Base-by-base conservation (phyloP, 2,797 vertebrate genomes). In the Anniella stebbinsi region DNA sequence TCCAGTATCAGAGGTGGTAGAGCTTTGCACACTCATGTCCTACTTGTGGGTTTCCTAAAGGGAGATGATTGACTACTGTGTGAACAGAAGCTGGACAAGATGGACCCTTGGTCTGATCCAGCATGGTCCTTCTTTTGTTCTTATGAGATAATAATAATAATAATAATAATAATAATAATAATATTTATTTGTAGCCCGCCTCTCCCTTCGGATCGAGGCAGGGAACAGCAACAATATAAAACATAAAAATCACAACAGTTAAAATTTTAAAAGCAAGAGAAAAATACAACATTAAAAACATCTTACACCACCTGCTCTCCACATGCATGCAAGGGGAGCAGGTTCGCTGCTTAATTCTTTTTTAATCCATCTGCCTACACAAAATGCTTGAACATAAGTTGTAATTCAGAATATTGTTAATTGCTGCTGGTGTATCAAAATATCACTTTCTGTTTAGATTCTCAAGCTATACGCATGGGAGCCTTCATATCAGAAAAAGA, bases 401-500 rank as follows among this genome's bases (percentile, higher is more conserved):
- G 41, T 67, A 82, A 87, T 82, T 91, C 48, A 89, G 51, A 91
- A 63, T 30, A 41, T 12, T 8, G 0, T 70, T 75, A 12, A 25
- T 6, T 89, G 70, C n/a, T 30, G 23, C 57, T 80, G 12, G 73
- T 87, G 83, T 91, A 63, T 72, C 84, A 67, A 85, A 85, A 82
- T 81, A 9, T 21, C 41, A 9, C 23, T 80, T 8, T 48, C 67
- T 87, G 18, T 93, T 63, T 88, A 97, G 97, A 96, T 96, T 6
- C 93, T 97, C 63, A 97, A 97, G 90, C 93, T 97, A 90, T 96
- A 97, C 85, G 94, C 96, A 2, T 97, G 96, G 97, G 96, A 97
- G 78, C 91, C 94, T 75, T 96, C 93, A 12, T 97, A 97, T 90
- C 95, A 95, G 88, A 95, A 90, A 87, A 97, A 97, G 87, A 93